Base-by-base conservation (phyloP, 1,140 invertebrate species). In the Drosophila bocki region DNA sequence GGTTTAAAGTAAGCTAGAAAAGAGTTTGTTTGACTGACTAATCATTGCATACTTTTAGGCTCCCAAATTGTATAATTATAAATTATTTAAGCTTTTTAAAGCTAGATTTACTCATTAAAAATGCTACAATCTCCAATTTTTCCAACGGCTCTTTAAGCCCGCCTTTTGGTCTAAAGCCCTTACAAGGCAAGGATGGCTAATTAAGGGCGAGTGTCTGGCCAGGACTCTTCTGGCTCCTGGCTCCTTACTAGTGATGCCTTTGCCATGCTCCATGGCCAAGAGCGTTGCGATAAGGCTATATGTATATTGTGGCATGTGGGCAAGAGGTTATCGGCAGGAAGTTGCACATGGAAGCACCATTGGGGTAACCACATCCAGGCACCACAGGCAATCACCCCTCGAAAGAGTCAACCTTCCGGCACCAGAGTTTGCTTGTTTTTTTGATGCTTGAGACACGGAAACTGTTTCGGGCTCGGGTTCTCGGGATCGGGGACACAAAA, bases 281-380 rank as follows among this genome's bases (percentile, higher is more conserved):
- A 88, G 86, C 54, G 53, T n/a, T 67, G 48, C 77, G 67, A 84
- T 88, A 87, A 88, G 75, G 82, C 57, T 61, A 65, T 65, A 48
- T 50, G 33, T 54, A 54, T 64, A 69, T 77, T 67, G 26, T 64
- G 59, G 26, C 45, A 60, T 60, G 67, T 56, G 45, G 33, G 50
- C 48, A 44, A 85, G 71, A 75, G 85, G 80, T 84, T 88, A 88
- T 90, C 84, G 78, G 57, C 81, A 78, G 84, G 84, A 88, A 90
- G 84, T 68, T 78, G 85, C 84, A 78, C 84, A 90, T 87, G 84
- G 77, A 58, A 68, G 72, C 69, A 68, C 39, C 80, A 67, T 67
- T 67, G 45, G 53, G 67, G 65, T 67, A 54, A 58, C 48, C 53
- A 44, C 51, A 42, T 12, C 67, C 62, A 75, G 78, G 63, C 47